Evolutionary conservation across 1,140 invertebrate species (phyloP).

Genomic region (Paramacrobiotus metropolitanus): DNA sequence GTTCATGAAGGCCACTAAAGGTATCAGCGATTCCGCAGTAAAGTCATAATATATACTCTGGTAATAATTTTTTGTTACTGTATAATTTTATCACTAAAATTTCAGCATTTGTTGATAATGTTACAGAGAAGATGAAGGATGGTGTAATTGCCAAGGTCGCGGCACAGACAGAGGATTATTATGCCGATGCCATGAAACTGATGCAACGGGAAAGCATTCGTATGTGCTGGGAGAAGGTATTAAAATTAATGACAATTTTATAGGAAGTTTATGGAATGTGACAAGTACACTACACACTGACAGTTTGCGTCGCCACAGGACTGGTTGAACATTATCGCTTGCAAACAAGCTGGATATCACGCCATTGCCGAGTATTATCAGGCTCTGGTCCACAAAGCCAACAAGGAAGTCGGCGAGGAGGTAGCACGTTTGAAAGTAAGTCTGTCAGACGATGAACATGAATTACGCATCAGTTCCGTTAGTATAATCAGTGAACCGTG

Average conservation of each 20-base stretch:
- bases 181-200: constrained; percentile 60
- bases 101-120: too few species aligned
- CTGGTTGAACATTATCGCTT: constrained; percentile 34
- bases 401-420: constrained; percentile 70
- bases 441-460: too few species aligned
- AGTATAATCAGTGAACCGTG: too few species aligned
- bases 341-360: constrained; percentile 66
- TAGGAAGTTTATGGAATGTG: too few species aligned
- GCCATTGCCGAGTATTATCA: constrained; percentile 73
- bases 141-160: constrained; percentile 70
- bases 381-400: constrained; percentile 48
- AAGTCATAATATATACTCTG: not conserved
- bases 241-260: too few species aligned
- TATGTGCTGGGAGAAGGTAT: constrained; percentile 60
- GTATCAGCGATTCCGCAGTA: constrained; percentile 28
- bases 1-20: constrained; percentile 72
- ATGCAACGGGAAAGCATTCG: constrained; percentile 63
- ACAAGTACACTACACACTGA: too few species aligned
- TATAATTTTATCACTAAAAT: too few species aligned
- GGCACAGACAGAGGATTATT: constrained; percentile 72
- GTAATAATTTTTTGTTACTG: not conserved
- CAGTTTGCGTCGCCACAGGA: too few species aligned
- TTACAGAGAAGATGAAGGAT: constrained; percentile 74
- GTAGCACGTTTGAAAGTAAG: constrained; percentile 53
- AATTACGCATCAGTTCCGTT: too few species aligned